A percentile compares a stretch with the other conserved stretches of the same genome.
phyloP scores from a whole-genome alignment of 2,797 vertebrate genomes.

The Pangasius larnaudii region DNA sequence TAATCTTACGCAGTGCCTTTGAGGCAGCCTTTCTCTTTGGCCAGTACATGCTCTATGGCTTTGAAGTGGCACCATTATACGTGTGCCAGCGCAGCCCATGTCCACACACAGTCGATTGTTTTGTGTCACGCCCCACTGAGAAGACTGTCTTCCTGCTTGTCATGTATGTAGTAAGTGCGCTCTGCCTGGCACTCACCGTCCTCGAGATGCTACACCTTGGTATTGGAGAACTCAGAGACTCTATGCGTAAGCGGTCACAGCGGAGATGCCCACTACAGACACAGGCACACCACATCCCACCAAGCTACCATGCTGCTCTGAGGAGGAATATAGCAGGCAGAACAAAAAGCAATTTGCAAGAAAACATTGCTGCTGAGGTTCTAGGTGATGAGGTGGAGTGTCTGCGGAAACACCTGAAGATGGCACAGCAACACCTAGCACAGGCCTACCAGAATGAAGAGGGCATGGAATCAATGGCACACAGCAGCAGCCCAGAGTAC shows the following conservation, averaged over 20 bases:
- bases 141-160: slow-evolving; percentile 85
- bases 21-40: slow-evolving; percentile 84
- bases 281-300: too few species aligned
- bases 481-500: too few species aligned
- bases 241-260: too few species aligned
- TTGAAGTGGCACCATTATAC: slow-evolving; percentile 80
- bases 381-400: slow-evolving; percentile 67
- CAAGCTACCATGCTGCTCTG: too few species aligned
- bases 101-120: slow-evolving; percentile 88
- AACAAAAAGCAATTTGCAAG: too few species aligned
- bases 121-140: slow-evolving; percentile 85
- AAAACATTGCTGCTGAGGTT: too few species aligned
- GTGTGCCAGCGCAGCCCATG: slow-evolving; percentile 84
- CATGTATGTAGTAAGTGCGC: slow-evolving; percentile 86
- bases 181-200: slow-evolving; percentile 84
- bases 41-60: slow-evolving; percentile 85
- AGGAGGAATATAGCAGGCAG: too few species aligned
- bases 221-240: too few species aligned
- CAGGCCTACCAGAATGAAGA: slow-evolving; percentile 76
- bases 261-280: too few species aligned
- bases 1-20: slow-evolving; percentile 78
- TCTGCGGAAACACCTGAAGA: slow-evolving; percentile 81
- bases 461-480: too few species aligned
- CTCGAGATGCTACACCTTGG: slow-evolving; percentile 84
- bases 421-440: slow-evolving; percentile 87